phyloP scores from a whole-genome alignment of 2,113 vertebrate genomes.

The Atherinomorus stipes region DNA sequence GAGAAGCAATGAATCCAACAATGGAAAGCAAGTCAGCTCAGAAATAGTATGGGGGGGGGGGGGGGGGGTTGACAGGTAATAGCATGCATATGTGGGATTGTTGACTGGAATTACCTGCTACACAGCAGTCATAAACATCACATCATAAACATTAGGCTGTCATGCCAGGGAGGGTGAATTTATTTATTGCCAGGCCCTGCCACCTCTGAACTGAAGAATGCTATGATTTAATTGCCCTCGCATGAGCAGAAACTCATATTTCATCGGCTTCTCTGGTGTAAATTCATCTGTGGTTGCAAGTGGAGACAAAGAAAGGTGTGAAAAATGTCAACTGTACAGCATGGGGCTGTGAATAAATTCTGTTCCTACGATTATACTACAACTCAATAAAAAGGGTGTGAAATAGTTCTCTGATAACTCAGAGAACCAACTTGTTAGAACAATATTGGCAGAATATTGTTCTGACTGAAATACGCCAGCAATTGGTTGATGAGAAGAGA shows the following conservation, averaged over 20 bases:
- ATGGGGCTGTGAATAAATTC: constrained; percentile 57
- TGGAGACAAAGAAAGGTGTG: constrained; percentile 18
- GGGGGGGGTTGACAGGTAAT: background rate
- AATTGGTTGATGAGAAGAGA: constrained; percentile 41
- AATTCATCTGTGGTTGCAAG: constrained; percentile 56
- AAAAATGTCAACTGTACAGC: constrained; percentile 31
- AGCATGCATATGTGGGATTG: constrained; percentile 22
- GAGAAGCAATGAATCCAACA: constrained; percentile 33
- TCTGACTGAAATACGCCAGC: constrained; percentile 41
- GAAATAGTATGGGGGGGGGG: constrained; percentile 13
- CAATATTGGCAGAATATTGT: constrained; percentile 50
- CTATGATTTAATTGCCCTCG: constrained; percentile 57
- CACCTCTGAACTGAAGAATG: constrained; percentile 20
- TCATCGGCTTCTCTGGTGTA: constrained; percentile 28
- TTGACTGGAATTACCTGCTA: constrained; percentile 26
- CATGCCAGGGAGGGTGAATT: background rate
- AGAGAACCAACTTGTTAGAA: constrained; percentile 41
- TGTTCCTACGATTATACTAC: constrained; percentile 24
- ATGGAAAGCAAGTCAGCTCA: constrained; percentile 30
- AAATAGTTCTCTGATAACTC: constrained; percentile 41
- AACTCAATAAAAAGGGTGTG: constrained; percentile 53
- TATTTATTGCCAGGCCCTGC: constrained; percentile 43
- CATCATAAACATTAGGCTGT: constrained; percentile 15
- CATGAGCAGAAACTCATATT: constrained; percentile 43
- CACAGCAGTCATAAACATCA: constrained; percentile 20